These are phyloP conservation scores for Casuarius casuarius DNA, from an alignment of 2,113 vertebrate genomes.

Conservation along the genomic window DNA sequence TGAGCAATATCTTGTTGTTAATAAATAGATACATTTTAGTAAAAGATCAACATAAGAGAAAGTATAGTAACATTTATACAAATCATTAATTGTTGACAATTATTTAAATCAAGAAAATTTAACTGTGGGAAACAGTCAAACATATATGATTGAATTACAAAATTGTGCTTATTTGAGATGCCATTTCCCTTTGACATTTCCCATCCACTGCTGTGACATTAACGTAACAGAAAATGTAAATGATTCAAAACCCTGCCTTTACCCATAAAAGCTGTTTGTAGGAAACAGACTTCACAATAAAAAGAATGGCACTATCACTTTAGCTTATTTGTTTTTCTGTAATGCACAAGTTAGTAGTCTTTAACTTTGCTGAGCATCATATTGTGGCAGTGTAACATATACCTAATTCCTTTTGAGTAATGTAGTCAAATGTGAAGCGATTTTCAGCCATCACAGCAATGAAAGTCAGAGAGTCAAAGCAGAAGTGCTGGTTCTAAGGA, in stretches of 20 bases:
- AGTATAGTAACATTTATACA: neutral
- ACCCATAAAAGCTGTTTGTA: neutral
- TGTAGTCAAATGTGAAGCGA: neutral
- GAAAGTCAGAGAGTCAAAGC: neutral
- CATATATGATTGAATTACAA: constrained; percentile 1
- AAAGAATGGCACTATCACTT: neutral
- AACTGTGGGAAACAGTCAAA: constrained; percentile 2
- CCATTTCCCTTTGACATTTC: constrained; percentile 54
- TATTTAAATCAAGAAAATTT: constrained; percentile 23
- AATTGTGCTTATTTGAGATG: constrained; percentile 48
- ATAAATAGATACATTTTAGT: neutral
- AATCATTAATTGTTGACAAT: neutral
- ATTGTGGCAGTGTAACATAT: neutral
- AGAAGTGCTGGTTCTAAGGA: neutral
- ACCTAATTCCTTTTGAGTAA: neutral
- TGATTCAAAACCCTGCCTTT: constrained; percentile 39
- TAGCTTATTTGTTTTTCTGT: neutral
- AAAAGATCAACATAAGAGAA: neutral
- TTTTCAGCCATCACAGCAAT: neutral
- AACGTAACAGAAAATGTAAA: neutral
- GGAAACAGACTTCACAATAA: neutral
- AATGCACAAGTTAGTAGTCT: neutral
- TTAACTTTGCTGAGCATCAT: neutral
- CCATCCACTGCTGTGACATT: neutral
- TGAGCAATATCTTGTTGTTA: neutral